Percentiles rank a stretch among this genome's conserved stretches.
phyloP scores from a whole-genome alignment of 1,140 invertebrate genomes.

The Panonychus citri region DNA sequence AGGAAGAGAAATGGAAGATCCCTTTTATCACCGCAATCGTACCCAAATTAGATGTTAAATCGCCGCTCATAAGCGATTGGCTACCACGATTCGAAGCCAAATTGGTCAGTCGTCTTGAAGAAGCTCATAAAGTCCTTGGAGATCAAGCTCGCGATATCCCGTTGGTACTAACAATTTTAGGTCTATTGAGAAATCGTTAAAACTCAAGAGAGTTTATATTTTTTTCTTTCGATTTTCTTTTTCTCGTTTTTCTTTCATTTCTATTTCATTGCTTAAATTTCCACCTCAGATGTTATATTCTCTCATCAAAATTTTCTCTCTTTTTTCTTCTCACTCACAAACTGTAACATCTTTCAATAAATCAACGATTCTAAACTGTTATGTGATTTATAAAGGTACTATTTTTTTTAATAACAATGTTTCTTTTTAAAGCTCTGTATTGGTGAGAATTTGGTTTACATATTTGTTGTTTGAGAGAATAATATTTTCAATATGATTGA shows the following conservation, averaged over 20 bases:
- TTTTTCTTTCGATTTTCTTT: background rate
- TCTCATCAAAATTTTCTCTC: no score
- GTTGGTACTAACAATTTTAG: background rate
- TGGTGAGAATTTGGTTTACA: no score
- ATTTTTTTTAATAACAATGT: no score
- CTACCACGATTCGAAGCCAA: background rate
- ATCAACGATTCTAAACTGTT: no score
- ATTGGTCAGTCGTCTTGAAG: background rate
- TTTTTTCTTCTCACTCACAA: no score
- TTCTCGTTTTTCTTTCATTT: background rate
- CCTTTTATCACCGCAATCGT: background rate
- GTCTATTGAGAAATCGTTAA: background rate
- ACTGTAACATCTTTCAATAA: no score
- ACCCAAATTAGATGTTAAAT: background rate
- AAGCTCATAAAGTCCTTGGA: background rate
- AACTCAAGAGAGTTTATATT: background rate
- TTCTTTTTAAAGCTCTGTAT: no score
- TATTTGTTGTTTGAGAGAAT: no score
- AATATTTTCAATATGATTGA: no score
- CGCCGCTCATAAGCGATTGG: background rate
- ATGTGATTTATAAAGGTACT: no score
- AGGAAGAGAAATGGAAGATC: constrained; percentile 10
- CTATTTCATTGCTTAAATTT: background rate
- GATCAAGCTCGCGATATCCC: background rate
- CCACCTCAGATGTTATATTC: no score